Conservation (phyloP, 2,113 vertebrate species). For the Hypomesus transpacificus region DNA sequence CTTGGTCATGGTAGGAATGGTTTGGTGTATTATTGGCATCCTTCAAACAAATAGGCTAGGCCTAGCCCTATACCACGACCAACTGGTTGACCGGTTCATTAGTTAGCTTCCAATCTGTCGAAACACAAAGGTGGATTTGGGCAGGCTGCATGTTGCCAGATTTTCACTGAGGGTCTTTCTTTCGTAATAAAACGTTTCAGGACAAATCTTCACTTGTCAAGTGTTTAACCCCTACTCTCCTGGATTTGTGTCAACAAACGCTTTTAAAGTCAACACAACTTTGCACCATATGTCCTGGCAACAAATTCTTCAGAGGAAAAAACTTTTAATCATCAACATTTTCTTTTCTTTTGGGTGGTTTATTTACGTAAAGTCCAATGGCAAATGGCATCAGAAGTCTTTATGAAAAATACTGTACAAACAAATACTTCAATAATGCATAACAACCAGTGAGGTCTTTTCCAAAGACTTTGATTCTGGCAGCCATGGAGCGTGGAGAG, state of each 20-base stretch:
- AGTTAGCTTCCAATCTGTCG: no score
- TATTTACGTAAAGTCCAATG: slow-evolving; percentile 13
- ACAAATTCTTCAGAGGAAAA: neutral
- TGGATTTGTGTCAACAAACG: slow-evolving; percentile 2
- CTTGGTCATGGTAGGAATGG: no score
- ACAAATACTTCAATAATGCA: slow-evolving; percentile 30
- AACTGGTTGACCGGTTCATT: no score
- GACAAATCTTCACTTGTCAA: slow-evolving; percentile 1
- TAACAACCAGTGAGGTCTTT: slow-evolving; percentile 34
- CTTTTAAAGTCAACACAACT: slow-evolving; percentile 3
- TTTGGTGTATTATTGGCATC: no score
- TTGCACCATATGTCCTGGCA: neutral
- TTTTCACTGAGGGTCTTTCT: neutral
- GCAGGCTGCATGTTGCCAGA: no score
- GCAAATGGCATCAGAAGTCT: slow-evolving; percentile 5
- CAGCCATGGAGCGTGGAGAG: slow-evolving; percentile 39
- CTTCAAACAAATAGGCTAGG: no score
- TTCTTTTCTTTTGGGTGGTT: slow-evolving; percentile 1
- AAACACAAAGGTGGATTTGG: no score
- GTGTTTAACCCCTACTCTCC: neutral
- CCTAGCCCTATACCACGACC: no score
- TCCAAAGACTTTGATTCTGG: slow-evolving; percentile 47
- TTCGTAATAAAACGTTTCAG: neutral
- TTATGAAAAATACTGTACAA: slow-evolving; percentile 24
- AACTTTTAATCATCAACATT: slow-evolving; percentile 1